A percentile compares a stretch with the other conserved stretches of the same genome.
Evolutionary conservation across 2,113 vertebrate species (phyloP).

Genomic region (Thamnaconus septentrionalis): DNA sequence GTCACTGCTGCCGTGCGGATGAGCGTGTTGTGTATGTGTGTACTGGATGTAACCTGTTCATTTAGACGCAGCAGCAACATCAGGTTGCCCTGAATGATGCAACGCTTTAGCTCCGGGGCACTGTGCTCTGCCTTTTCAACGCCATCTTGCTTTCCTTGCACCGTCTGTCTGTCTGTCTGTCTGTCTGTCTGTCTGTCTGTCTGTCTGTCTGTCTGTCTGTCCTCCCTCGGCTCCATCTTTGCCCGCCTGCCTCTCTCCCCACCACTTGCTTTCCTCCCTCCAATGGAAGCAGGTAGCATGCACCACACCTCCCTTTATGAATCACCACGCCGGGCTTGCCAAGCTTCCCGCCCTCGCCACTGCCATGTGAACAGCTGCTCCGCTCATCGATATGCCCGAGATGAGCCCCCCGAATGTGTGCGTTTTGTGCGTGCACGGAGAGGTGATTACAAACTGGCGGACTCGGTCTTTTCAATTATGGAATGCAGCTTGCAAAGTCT

Average conservation of each 20-base stretch:
- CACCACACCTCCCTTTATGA: not conserved
- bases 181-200: not conserved
- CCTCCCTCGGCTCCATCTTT: not conserved
- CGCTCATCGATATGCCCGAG: conserved; percentile 36
- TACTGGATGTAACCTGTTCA: conserved; percentile 25
- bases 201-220: not conserved
- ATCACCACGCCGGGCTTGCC: conserved; percentile 38
- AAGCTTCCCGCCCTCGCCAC: conserved; percentile 19
- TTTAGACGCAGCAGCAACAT: conserved; percentile 49
- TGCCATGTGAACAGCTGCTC: conserved; percentile 52
- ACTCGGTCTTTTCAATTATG: conserved; percentile 40
- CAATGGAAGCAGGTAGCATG: conserved; percentile 50
- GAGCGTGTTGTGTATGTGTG: conserved; percentile 20
- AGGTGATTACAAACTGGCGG: conserved; percentile 36
- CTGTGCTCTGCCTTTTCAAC: not conserved
- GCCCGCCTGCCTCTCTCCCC: conserved; percentile 1
- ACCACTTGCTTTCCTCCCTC: not conserved
- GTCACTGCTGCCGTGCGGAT: not conserved
- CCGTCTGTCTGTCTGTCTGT: not conserved
- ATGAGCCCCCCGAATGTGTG: conserved; percentile 10
- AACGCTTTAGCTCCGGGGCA: conserved; percentile 28
- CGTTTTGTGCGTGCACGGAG: conserved; percentile 13
- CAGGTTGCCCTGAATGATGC: conserved; percentile 49
- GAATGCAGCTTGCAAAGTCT: conserved; percentile 11
- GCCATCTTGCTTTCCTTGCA: not conserved